Percentiles rank a stretch among this genome's conserved stretches.
Evolutionary conservation across 53 echinoderm and acorn worm species (phyloP).

Genomic region (Zoroaster sp.): DNA sequence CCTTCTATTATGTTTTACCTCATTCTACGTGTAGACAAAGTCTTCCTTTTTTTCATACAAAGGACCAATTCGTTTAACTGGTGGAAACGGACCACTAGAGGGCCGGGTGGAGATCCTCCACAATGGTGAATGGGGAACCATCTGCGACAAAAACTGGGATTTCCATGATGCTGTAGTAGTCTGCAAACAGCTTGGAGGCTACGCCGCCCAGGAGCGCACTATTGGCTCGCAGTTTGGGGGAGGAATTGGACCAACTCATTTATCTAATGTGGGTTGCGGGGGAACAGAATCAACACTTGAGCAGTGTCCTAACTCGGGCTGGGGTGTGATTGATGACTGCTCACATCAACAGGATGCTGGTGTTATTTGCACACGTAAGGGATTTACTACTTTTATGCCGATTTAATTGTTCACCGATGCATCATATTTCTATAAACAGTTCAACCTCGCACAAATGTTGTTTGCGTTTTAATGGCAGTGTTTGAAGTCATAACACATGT

Average conservation of each 20-base stretch:
- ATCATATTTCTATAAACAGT: too few species aligned
- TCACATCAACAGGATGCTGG: slow-evolving; percentile 41
- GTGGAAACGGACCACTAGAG: slow-evolving; percentile 67
- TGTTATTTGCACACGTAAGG: slow-evolving; percentile 69
- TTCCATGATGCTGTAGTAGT: slow-evolving; percentile 77
- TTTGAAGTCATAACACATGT: too few species aligned
- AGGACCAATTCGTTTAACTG: slow-evolving; percentile 73
- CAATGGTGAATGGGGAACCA: slow-evolving; percentile 63
- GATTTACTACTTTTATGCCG: too few species aligned
- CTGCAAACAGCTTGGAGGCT: slow-evolving; percentile 71
- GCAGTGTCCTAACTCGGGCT: slow-evolving; percentile 60
- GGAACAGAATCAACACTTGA: slow-evolving; percentile 48
- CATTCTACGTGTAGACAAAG: too few species aligned
- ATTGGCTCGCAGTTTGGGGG: slow-evolving; percentile 44
- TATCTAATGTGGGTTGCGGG: slow-evolving; percentile 24
- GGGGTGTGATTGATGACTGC: slow-evolving; percentile 40
- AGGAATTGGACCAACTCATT: slow-evolving; percentile 17
- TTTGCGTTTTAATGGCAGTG: too few species aligned
- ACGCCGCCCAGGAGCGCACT: slow-evolving; percentile 35
- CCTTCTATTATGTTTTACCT: background rate
- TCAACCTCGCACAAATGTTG: too few species aligned
- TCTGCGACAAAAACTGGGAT: slow-evolving; percentile 77
- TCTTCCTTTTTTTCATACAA: background rate
- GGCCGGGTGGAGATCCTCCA: slow-evolving; percentile 78
- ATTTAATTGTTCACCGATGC: too few species aligned